A percentile compares a stretch with the other conserved stretches of the same genome.
phyloP scores from a whole-genome alignment of 2,888 invertebrate genomes.

The Acheta domesticus region DNA sequence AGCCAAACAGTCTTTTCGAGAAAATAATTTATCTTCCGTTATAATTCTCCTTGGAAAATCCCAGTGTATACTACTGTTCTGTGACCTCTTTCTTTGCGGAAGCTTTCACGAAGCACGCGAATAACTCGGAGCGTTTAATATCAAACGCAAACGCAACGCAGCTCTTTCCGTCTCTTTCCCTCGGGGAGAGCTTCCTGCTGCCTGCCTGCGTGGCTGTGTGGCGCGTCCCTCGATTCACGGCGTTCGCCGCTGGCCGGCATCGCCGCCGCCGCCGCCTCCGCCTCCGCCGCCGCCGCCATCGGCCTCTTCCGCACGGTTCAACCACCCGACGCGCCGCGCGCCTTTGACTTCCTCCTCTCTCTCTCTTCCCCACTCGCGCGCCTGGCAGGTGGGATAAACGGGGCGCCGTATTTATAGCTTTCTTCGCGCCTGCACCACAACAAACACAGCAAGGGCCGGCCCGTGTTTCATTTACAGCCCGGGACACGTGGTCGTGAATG shows the following conservation, averaged over 20 bases:
- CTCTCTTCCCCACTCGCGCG: neutral
- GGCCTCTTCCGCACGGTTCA: neutral
- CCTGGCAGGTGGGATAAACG: constrained; percentile 2
- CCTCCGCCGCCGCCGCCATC: no score
- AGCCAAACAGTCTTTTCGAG: neutral
- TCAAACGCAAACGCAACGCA: neutral
- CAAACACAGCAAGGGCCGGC: neutral
- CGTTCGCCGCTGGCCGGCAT: no score
- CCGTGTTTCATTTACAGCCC: neutral
- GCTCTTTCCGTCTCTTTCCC: no score
- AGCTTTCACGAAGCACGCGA: neutral
- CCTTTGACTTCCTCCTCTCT: neutral
- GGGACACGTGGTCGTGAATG: neutral
- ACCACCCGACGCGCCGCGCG: neutral
- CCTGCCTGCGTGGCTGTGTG: no score
- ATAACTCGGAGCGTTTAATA: neutral
- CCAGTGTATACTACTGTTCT: neutral
- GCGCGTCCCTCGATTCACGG: no score
- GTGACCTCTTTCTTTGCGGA: neutral
- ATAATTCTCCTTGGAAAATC: neutral
- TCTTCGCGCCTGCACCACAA: neutral
- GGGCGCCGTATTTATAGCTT: neutral
- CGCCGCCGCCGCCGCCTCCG: no score
- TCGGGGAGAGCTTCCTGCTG: no score
- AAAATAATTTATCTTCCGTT: neutral